Percentiles rank a stretch among this genome's conserved stretches.
Evolutionary conservation across 2,888 invertebrate species (phyloP).

Genomic region (Agonopterix heracliana): DNA sequence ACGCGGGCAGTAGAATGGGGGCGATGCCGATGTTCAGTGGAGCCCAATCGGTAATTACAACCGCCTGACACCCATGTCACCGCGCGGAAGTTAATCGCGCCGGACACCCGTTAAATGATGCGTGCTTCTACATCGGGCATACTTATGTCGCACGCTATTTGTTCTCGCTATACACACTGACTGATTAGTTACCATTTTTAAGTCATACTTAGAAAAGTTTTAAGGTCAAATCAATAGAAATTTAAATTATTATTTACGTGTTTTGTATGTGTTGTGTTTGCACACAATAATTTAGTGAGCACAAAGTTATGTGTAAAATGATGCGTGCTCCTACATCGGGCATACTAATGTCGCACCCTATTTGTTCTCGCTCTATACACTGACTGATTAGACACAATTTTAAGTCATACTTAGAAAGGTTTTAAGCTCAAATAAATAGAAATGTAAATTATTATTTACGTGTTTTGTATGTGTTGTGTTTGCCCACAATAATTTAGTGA

Average conservation of each 20-base stretch:
- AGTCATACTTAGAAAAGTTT: not conserved
- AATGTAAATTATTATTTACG: too few relatives aligned
- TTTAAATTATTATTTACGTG: not conserved
- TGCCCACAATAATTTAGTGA: too few relatives aligned
- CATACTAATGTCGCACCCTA: conserved; percentile 61
- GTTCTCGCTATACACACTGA: conserved; percentile 23
- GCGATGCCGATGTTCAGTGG: conserved; percentile 36
- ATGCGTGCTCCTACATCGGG: conserved; percentile 56
- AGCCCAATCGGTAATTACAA: conserved; percentile 49
- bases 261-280: too few relatives aligned
- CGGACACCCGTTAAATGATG: conserved; percentile 67
- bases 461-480: too few relatives aligned
- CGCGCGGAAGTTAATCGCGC: conserved; percentile 46
- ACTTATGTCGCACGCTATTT: conserved; percentile 65
- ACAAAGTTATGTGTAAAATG: too few relatives aligned
- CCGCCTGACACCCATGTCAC: conserved; percentile 43
- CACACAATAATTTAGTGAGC: too few relatives aligned
- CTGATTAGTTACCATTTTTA: not conserved
- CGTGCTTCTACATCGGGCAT: conserved; percentile 52
- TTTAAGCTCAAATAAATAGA: too few relatives aligned
- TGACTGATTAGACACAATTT: not conserved
- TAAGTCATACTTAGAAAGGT: too few relatives aligned
- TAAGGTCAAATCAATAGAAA: not conserved
- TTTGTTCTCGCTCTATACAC: conserved; percentile 38
- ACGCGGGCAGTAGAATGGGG: conserved; percentile 8